Base-by-base conservation (phyloP, 2,113 vertebrate species). In the Antennarius striatus region DNA sequence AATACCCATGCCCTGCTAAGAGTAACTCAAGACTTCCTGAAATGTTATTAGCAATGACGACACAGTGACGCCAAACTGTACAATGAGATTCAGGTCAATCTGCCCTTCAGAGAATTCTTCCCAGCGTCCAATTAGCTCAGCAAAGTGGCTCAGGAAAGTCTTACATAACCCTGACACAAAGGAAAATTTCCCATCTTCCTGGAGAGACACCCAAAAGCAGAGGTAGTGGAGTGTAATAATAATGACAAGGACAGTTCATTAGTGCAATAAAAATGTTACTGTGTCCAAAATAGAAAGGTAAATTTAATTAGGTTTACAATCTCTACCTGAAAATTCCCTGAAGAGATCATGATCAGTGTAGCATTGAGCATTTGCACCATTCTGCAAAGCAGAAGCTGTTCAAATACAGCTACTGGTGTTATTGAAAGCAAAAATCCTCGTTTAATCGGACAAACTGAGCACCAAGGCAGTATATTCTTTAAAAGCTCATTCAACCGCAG, bases 71-170 rank as follows among this genome's bases (percentile, higher is more conserved):
- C 78, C 84, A 90, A 32, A 78, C 71, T 1, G 0, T 36, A 6
- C 63, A 69, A 69, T 56, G 51, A 82, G 88, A 90, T 88, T 84
- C 32, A 17, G 85, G 87, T 82, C 82, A 90, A 76, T 74, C 82
- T 82, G 46, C 13, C 56, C 22, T 68, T 68, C 46, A 46, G 43
- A 82, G 75, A 80, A 77, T 68, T 68, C 56, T 58, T 57, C 36
- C 29, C 47, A 43, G 28, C 32, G 71, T 77, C 63, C 74, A 84
- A 72, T 79, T 78, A 84, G 75, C 48, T 81, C 52, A 68, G 62
- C 74, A 56, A 5, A 3, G 11, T 12, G 56, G 46, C 74, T 53
- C 75, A 83, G 79, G 81, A 80, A 73, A 14, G 56, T 57, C 57
- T 88, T 85, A 81, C 75, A 59, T 67, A 81, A 86, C 60, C 15